phyloP scores from a whole-genome alignment of 1,140 invertebrate species.

The Hermatobates lingyangjiaoensis region DNA sequence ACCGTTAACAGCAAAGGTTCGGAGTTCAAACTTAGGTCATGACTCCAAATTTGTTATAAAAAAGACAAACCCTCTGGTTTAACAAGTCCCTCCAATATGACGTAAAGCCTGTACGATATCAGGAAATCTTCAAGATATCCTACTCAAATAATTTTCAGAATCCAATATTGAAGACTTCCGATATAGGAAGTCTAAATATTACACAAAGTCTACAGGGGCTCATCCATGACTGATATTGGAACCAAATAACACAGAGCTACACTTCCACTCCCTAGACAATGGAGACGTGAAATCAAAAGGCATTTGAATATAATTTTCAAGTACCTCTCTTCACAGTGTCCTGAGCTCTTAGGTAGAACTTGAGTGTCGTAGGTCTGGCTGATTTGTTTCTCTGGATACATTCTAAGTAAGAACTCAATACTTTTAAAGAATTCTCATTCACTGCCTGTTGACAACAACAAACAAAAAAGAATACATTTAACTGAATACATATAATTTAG shows the following conservation, averaged over 20 bases:
- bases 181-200: background rate
- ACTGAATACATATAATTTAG: background rate
- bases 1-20: no score
- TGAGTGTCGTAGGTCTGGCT: constrained; percentile 35
- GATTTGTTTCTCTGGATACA: constrained; percentile 40
- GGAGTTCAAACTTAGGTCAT: no score
- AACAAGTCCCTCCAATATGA: no score
- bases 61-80: no score
- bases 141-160: background rate
- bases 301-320: background rate
- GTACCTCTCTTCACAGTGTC: constrained; percentile 8
- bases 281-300: background rate
- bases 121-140: no score
- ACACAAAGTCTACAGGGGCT: background rate
- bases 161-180: background rate
- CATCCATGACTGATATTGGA: background rate
- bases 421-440: constrained; percentile 80
- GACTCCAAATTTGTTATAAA: no score
- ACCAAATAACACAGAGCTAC: background rate
- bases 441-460: constrained; percentile 34
- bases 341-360: constrained; percentile 42
- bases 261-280: background rate
- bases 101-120: no score
- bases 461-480: background rate
- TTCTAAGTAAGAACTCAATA: constrained; percentile 65